phyloP scores from a whole-genome alignment of 2,113 vertebrate species.

The Hyaena hyaena region DNA sequence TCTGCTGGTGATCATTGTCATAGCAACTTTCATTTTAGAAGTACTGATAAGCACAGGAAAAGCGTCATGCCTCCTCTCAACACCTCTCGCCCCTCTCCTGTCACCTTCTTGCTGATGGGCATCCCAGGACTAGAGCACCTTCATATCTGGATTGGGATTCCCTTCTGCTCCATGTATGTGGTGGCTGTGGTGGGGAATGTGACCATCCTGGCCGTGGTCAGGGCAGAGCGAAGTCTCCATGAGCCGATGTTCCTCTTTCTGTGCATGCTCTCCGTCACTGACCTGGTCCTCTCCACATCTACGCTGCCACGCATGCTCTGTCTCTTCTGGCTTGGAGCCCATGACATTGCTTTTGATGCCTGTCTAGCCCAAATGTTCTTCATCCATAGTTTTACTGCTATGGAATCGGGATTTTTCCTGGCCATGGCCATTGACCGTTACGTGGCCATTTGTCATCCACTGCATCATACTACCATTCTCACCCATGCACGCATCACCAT shows the following conservation, averaged over 20 bases:
- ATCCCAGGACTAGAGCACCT: constrained; percentile 73
- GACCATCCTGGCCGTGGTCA: constrained; percentile 66
- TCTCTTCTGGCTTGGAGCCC: constrained; percentile 63
- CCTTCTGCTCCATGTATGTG: constrained; percentile 77
- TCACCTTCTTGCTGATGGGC: constrained; percentile 79
- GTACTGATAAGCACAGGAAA: not conserved
- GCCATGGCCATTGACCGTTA: constrained; percentile 76
- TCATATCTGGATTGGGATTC: constrained; percentile 75
- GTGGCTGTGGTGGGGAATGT: constrained; percentile 69
- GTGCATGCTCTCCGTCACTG: constrained; percentile 63
- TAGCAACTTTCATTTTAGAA: not conserved
- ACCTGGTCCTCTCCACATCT: constrained; percentile 71
- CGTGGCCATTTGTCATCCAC: constrained; percentile 70
- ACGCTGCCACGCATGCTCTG: constrained; percentile 67
- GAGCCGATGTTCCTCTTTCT: constrained; percentile 82
- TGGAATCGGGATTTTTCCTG: constrained; percentile 74
- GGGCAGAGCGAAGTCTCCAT: constrained; percentile 71
- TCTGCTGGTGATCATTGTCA: not conserved
- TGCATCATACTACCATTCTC: constrained; percentile 62
- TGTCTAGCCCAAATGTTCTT: constrained; percentile 76
- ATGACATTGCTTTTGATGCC: constrained; percentile 58
- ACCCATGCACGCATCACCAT: constrained; percentile 12
- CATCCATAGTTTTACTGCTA: constrained; percentile 71
- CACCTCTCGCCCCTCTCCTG: constrained; percentile 50
- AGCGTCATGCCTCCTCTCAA: constrained; percentile 60